A percentile compares a stretch with the other conserved stretches of the same genome.
Conservation (phyloP, 2,797 vertebrate genomes). For the Fringilla coelebs region DNA sequence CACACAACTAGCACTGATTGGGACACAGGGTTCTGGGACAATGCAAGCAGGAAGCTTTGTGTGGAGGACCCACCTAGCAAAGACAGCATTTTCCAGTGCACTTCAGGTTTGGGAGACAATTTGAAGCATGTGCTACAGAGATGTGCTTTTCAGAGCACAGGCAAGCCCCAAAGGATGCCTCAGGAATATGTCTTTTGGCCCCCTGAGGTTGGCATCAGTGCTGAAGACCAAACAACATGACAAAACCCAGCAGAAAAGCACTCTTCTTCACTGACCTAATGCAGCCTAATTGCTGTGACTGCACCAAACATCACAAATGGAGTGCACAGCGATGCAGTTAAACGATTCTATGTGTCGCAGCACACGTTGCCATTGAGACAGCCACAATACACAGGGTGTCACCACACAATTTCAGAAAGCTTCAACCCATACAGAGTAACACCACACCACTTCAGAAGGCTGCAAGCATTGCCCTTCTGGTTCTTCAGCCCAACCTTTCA, state of each 20-base stretch:
- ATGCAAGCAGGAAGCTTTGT: neutral
- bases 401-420: neutral
- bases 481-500: neutral
- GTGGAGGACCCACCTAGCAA: neutral
- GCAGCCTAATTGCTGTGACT: neutral
- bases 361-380: fast-evolving
- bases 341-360: no score
- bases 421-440: neutral
- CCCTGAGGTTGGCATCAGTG: neutral
- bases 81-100: neutral
- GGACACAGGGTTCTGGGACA: neutral
- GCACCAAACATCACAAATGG: neutral
- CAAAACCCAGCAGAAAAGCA: neutral
- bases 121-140: neutral
- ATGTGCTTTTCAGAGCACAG: neutral
- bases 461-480: neutral
- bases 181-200: fast-evolving
- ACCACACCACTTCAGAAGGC: no score
- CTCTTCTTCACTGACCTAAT: neutral
- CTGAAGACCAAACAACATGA: neutral
- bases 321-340: neutral
- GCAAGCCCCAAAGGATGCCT: neutral
- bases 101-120: neutral
- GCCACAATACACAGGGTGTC: neutral
- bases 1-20: neutral